phyloP scores from a whole-genome alignment of 2,888 invertebrate genomes.

The Onchidella celtica region DNA sequence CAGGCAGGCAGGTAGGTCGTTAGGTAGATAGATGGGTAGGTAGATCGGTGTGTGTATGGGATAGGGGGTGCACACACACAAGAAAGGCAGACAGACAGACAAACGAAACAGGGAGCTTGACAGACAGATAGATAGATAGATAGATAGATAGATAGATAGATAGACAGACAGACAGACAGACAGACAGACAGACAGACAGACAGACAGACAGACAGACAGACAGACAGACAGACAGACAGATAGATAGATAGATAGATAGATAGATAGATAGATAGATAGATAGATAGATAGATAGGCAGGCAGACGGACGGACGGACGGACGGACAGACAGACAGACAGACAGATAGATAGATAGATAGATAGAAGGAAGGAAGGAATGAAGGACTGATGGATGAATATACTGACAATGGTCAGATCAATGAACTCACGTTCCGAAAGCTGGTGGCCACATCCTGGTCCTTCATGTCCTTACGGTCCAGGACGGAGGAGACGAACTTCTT shows the following conservation, averaged over 20 bases:
- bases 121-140: not conserved
- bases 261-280: conserved; percentile 1
- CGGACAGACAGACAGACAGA: not conserved
- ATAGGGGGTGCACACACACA: too few species aligned
- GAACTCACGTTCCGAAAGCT: conserved; percentile 65
- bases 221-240: not conserved
- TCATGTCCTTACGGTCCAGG: conserved; percentile 58
- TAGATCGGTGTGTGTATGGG: too few species aligned
- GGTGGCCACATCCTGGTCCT: conserved; percentile 64
- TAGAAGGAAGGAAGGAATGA: not conserved
- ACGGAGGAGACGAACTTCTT: conserved; percentile 59
- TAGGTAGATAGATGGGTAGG: too few species aligned
- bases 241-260: conserved; percentile 29
- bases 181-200: conserved; percentile 28
- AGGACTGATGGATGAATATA: not conserved
- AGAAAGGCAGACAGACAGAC: too few species aligned
- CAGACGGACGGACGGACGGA: not conserved
- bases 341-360: not conserved
- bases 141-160: not conserved
- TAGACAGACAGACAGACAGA: not conserved
- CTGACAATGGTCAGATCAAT: not conserved
- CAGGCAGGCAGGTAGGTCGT: too few species aligned
- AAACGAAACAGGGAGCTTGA: not conserved
- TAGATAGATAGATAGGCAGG: not conserved
- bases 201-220: conserved; percentile 1